Evolutionary conservation across 2,888 invertebrate species (phyloP).

Genomic region (Pocota personata): DNA sequence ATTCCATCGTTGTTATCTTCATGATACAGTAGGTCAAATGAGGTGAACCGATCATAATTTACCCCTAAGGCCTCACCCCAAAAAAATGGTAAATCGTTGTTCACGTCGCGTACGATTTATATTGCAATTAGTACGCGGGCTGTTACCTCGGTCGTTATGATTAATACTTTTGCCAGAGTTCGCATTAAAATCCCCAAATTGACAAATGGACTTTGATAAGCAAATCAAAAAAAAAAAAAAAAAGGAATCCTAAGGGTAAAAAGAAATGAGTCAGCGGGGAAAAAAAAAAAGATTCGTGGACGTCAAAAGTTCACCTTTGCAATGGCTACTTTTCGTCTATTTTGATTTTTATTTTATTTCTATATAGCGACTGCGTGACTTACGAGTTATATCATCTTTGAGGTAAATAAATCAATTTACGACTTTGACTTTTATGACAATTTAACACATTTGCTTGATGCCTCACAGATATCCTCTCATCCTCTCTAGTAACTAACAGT

Average conservation of each 20-base stretch:
- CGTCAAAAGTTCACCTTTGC: not conserved
- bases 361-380: not conserved
- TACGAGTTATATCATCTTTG: not conserved
- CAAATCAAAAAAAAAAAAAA: conserved; percentile 19
- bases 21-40: conserved; percentile 30
- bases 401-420: not conserved
- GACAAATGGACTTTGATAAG: conserved; percentile 51
- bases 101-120: not conserved
- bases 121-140: not conserved
- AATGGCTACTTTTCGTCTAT: not conserved
- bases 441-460: conserved; percentile 1
- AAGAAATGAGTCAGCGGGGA: not conserved
- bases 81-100: not conserved
- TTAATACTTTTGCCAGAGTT: conserved; percentile 21
- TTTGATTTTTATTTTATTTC: not conserved
- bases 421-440: not conserved
- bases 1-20: conserved; percentile 13
- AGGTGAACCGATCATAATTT: conserved; percentile 23
- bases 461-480: not conserved
- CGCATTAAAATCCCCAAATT: conserved; percentile 25
- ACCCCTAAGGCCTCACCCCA: not conserved
- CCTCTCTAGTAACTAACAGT: not conserved
- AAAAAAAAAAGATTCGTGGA: not conserved
- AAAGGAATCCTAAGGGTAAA: not conserved
- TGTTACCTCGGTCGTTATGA: not conserved